These are phyloP conservation scores for Acanthococcus lagerstroemiae DNA, from an alignment of 2,888 invertebrate species.

Conservation along the genomic window DNA sequence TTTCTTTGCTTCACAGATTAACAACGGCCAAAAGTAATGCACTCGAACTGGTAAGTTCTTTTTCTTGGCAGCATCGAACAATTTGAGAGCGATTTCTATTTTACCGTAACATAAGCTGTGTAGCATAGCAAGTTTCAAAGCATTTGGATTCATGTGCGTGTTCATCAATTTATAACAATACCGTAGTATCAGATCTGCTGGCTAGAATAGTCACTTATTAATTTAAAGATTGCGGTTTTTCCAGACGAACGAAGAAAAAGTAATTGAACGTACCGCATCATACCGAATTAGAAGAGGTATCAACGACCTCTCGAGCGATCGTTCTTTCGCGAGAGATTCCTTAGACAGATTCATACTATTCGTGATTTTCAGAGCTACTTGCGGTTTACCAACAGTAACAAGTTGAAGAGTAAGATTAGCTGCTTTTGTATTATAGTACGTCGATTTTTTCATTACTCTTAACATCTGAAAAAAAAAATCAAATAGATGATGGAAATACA, in stretches of 20 bases:
- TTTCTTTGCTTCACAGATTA: constrained; percentile 51
- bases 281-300: constrained; percentile 43
- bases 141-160: constrained; percentile 51
- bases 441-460: constrained; percentile 49
- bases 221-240: too few relatives aligned
- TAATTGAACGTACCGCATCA: neutral
- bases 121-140: constrained; percentile 56
- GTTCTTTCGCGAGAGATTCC: neutral
- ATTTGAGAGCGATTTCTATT: constrained; percentile 51
- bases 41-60: constrained; percentile 55
- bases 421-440: constrained; percentile 67
- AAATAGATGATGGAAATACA: neutral
- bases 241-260: constrained; percentile 46
- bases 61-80: constrained; percentile 55
- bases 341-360: neutral
- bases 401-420: constrained; percentile 60
- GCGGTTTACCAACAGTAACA: constrained; percentile 57
- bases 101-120: constrained; percentile 45
- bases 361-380: too few relatives aligned
- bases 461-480: constrained; percentile 44
- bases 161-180: constrained; percentile 53
- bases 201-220: too few relatives aligned
- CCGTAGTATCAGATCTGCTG: too few relatives aligned
- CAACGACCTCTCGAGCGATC: neutral
- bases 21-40: constrained; percentile 79